Percentiles rank a stretch among this genome's conserved stretches.
Evolutionary conservation across 2,888 invertebrate species (phyloP).

Genomic region (Thelaira solivaga): DNA sequence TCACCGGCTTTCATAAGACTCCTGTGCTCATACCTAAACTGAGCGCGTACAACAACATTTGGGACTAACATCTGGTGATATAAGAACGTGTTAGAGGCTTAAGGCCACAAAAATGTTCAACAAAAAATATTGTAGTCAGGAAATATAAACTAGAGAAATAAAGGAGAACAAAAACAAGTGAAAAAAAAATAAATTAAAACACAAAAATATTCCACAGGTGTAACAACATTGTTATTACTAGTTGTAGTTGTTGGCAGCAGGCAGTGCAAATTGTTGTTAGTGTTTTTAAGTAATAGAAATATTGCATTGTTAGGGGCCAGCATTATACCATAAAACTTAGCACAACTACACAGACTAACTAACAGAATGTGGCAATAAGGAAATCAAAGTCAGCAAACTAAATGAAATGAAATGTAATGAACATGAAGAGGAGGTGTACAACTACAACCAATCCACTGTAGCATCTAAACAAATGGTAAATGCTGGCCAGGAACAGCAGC

Average conservation of each 20-base stretch:
- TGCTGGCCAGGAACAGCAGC: no score
- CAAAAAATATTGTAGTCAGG: conserved; percentile 46
- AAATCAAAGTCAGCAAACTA: conserved; percentile 63
- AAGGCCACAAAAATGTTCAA: conserved; percentile 52
- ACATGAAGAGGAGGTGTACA: conserved; percentile 14
- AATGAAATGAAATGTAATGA: conserved; percentile 62
- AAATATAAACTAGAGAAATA: conserved; percentile 41
- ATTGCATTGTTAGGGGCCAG: conserved; percentile 21
- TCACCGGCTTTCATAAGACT: neutral
- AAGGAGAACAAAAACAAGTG: conserved; percentile 1
- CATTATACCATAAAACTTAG: conserved; percentile 50
- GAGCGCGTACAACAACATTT: neutral
- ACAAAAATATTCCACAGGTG: conserved; percentile 63
- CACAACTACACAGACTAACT: neutral
- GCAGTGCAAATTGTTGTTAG: neutral
- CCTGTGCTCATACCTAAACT: no score
- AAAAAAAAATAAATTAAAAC: neutral
- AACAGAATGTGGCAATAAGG: conserved; percentile 1
- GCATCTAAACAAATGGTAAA: conserved; percentile 14
- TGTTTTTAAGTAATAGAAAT: conserved; percentile 22
- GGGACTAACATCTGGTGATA: conserved; percentile 30
- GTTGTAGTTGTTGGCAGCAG: conserved; percentile 2
- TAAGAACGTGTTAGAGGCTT: conserved; percentile 53
- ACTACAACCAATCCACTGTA: conserved; percentile 10
- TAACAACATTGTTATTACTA: conserved; percentile 54